Conservation (phyloP, 2,797 vertebrate species). For the Florisuga fusca region DNA sequence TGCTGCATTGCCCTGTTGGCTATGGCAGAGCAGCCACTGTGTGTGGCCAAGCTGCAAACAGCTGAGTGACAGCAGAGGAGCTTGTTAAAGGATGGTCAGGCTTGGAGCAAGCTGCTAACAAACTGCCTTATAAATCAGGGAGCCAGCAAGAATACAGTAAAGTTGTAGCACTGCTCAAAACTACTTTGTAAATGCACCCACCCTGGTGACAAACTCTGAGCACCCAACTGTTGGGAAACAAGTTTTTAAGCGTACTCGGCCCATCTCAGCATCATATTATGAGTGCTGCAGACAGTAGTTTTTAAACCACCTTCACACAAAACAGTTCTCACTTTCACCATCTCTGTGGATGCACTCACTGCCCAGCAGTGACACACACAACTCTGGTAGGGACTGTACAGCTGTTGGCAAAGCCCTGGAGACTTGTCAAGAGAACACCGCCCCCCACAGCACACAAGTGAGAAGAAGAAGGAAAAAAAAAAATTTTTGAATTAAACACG, state of each 20-base stretch:
- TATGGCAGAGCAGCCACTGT: not conserved
- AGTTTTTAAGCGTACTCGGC: not conserved
- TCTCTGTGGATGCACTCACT: not conserved
- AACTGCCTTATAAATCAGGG: not conserved
- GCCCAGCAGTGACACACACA: not conserved
- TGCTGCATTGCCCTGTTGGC: not conserved
- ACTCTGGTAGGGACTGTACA: rapidly evolving
- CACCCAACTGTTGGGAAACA: not conserved
- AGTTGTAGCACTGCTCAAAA: not conserved
- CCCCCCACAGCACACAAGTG: not conserved
- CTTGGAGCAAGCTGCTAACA: not conserved
- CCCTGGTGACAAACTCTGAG: not conserved
- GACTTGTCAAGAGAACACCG: not conserved
- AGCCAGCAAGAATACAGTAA: not conserved
- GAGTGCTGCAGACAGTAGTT: not conserved
- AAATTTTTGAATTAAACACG: not conserved
- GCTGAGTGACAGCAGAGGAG: no score
- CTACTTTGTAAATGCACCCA: not conserved
- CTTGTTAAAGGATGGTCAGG: not conserved
- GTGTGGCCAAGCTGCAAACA: not conserved
- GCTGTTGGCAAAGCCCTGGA: rapidly evolving
- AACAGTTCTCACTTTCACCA: rapidly evolving
- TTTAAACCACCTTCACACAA: not conserved
- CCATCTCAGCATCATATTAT: not conserved
- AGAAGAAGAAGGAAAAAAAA: not conserved